Conservation (phyloP, 2,113 vertebrate genomes). For the Malurus cyaneus region DNA sequence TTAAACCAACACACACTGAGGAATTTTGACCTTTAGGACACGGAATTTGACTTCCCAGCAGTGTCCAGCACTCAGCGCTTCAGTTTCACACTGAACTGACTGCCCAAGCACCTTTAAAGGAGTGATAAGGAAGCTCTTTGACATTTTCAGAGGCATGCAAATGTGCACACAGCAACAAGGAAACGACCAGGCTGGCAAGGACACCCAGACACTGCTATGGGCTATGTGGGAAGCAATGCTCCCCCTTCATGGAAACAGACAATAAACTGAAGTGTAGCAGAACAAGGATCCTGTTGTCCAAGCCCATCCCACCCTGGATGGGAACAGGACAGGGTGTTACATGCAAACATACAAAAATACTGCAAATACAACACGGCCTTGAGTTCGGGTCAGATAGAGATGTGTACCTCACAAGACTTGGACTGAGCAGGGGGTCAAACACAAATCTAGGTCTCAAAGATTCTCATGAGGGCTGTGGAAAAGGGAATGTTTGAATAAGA, state of each 20-base stretch:
- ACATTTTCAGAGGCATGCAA: slow-evolving; percentile 27
- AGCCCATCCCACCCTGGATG: background rate
- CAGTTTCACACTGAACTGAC: background rate
- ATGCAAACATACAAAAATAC: background rate
- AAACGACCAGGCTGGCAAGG: background rate
- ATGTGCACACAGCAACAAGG: background rate
- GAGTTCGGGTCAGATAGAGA: background rate
- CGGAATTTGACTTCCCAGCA: slow-evolving; percentile 27
- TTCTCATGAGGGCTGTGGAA: background rate
- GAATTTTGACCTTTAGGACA: slow-evolving; percentile 38
- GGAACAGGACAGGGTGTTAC: slow-evolving; percentile 38
- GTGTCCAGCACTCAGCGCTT: background rate
- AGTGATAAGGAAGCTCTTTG: background rate
- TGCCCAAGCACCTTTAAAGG: slow-evolving; percentile 20
- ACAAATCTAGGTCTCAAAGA: background rate
- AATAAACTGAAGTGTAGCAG: slow-evolving; percentile 30
- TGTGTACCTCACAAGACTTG: background rate
- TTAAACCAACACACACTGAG: background rate
- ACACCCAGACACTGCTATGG: background rate
- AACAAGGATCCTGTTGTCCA: slow-evolving; percentile 55
- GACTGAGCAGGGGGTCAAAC: background rate
- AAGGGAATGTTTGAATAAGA: background rate
- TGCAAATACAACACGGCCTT: background rate
- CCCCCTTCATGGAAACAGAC: slow-evolving; percentile 5
- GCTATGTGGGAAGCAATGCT: slow-evolving; percentile 9